These are phyloP conservation scores for Mohoua ochrocephala DNA, from an alignment of 2,113 vertebrate species.

Conservation along the genomic window DNA sequence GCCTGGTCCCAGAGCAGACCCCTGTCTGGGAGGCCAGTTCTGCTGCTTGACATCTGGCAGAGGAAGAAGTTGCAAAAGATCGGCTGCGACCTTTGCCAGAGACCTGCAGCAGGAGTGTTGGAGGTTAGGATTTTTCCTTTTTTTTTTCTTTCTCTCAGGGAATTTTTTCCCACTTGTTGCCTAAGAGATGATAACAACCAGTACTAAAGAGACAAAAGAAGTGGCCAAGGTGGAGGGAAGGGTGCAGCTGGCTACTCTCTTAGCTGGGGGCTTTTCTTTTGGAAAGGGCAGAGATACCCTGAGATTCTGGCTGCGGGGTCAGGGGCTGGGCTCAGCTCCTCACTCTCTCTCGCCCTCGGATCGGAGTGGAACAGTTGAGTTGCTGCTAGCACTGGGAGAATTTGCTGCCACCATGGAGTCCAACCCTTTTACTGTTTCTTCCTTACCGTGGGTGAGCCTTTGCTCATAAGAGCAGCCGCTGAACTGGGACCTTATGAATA, in stretches of 20 bases:
- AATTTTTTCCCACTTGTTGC: background rate
- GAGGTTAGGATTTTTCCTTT: background rate
- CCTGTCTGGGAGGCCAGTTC: background rate
- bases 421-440: background rate
- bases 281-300: background rate
- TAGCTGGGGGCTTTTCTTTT: background rate
- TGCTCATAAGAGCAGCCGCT: accelerated
- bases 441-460: background rate
- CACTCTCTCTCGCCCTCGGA: accelerated
- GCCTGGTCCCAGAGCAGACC: background rate
- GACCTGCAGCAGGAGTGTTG: background rate
- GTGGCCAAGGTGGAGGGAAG: background rate
- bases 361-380: accelerated
- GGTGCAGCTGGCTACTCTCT: background rate
- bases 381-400: background rate
- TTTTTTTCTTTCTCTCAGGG: background rate
- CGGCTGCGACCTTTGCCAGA: background rate
- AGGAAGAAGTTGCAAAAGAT: background rate
- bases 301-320: background rate
- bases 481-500: background rate
- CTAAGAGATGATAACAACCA: background rate
- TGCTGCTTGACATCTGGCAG: background rate
- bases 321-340: background rate
- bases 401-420: background rate
- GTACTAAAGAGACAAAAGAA: background rate